These are phyloP conservation scores for Sphenodon punctatus DNA, from an alignment of 2,797 vertebrate genomes.

Conservation along the genomic window DNA sequence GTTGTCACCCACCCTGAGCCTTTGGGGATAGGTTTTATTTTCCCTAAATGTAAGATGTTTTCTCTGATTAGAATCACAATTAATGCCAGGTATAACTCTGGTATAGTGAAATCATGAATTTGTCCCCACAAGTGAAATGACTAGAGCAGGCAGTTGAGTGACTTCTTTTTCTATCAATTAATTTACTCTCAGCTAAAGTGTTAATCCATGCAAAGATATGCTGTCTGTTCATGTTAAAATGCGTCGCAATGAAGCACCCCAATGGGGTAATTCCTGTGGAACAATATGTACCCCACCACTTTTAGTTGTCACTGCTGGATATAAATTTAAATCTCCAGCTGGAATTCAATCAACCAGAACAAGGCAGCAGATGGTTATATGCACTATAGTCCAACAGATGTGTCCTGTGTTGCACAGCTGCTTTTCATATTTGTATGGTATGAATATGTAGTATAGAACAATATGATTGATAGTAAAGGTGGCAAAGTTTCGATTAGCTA, in stretches of 20 bases:
- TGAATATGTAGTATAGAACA: slow-evolving; percentile 63
- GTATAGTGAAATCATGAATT: neutral
- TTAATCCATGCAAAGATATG: slow-evolving; percentile 54
- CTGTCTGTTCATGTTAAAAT: slow-evolving; percentile 58
- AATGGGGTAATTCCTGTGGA: slow-evolving; percentile 50
- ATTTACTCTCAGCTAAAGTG: slow-evolving; percentile 30
- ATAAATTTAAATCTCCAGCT: slow-evolving; percentile 64
- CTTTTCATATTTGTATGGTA: slow-evolving; percentile 61
- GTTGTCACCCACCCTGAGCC: no score
- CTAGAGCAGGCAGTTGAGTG: neutral
- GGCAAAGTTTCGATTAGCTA: slow-evolving; percentile 43
- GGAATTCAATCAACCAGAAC: slow-evolving; percentile 67
- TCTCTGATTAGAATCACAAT: neutral
- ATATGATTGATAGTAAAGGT: slow-evolving; percentile 39
- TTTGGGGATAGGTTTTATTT: no score
- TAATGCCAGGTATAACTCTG: neutral
- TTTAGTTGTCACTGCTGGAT: slow-evolving; percentile 67
- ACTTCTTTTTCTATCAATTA: slow-evolving; percentile 43
- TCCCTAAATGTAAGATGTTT: neutral
- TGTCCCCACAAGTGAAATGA: slow-evolving; percentile 12
- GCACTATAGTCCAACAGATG: slow-evolving; percentile 59
- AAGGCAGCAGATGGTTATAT: slow-evolving; percentile 64
- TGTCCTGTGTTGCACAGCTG: slow-evolving; percentile 64
- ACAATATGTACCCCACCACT: slow-evolving; percentile 65
- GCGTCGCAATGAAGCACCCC: slow-evolving; percentile 42